Conservation (phyloP, 2,797 vertebrate genomes). For the Harpagifer antarcticus region DNA sequence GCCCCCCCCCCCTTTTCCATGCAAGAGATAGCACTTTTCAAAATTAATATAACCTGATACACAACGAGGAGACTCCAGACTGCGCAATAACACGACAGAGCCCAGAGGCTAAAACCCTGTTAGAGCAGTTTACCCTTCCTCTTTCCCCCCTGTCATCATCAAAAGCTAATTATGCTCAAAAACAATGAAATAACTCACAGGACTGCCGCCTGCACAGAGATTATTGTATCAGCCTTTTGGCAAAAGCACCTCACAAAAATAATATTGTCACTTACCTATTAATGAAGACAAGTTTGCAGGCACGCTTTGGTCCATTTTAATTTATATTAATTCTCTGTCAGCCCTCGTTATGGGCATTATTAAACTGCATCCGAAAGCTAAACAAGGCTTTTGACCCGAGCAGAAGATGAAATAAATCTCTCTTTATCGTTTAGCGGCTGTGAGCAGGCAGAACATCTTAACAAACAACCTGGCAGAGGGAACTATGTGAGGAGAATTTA, state of each 20-base stretch:
- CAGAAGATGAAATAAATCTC: conserved; percentile 73
- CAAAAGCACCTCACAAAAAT: conserved; percentile 68
- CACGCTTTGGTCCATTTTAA: conserved; percentile 80
- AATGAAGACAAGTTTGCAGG: conserved; percentile 84
- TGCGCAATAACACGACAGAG: conserved; percentile 28
- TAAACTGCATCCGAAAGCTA: conserved; percentile 78
- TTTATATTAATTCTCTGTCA: conserved; percentile 86
- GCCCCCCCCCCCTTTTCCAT: conserved; percentile 9
- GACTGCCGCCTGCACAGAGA: conserved; percentile 42
- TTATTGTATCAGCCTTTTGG: conserved; percentile 60
- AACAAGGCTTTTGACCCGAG: conserved; percentile 77
- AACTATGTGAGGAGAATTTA: conserved; percentile 59
- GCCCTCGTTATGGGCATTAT: conserved; percentile 78
- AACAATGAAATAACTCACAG: conserved; percentile 74
- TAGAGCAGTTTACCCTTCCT: conserved; percentile 57
- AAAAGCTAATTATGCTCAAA: conserved; percentile 77
- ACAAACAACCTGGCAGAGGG: conserved; percentile 65
- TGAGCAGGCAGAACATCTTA: conserved; percentile 54
- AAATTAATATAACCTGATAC: conserved; percentile 69
- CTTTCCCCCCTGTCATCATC: conserved; percentile 57
- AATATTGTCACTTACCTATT: conserved; percentile 82
- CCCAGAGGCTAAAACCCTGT: conserved; percentile 59
- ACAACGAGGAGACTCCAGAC: conserved; percentile 44
- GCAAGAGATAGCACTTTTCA: conserved; percentile 60
- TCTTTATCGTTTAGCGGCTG: conserved; percentile 64